A percentile compares a stretch with the other conserved stretches of the same genome.
Conservation (phyloP, 2,888 invertebrate genomes). For the Spilosoma lubricipeda region DNA sequence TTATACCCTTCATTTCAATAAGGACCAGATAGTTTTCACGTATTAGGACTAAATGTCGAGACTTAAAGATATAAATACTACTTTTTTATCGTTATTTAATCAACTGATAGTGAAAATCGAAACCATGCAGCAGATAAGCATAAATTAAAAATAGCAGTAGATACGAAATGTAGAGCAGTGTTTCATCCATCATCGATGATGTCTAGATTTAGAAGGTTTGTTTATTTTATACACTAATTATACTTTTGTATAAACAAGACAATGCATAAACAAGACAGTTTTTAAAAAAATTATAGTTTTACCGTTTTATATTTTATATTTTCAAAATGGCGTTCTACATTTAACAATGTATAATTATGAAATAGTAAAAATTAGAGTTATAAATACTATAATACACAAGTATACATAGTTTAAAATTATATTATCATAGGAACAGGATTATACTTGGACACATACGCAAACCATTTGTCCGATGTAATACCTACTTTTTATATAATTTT, state of each 20-base stretch:
- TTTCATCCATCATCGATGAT: not conserved
- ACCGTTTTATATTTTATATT: not conserved
- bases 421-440: conserved; percentile 13
- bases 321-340: not conserved
- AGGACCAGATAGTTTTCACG: not conserved
- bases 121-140: not conserved
- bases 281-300: too few relatives aligned
- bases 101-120: not conserved
- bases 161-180: not conserved
- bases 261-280: not conserved
- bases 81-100: not conserved
- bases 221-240: conserved; percentile 17
- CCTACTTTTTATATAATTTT: not conserved
- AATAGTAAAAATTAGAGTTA: not conserved
- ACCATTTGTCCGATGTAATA: not conserved
- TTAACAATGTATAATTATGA: not conserved
- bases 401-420: not conserved
- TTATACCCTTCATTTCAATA: not conserved
- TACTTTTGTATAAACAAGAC: not conserved
- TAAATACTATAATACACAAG: conserved; percentile 1
- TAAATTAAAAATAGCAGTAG: not conserved
- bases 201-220: conserved; percentile 5
- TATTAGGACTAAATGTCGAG: not conserved
- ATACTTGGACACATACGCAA: not conserved
- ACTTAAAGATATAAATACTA: not conserved